Base-by-base conservation (phyloP, 2,888 invertebrate species). In the Sinelater perroti region DNA sequence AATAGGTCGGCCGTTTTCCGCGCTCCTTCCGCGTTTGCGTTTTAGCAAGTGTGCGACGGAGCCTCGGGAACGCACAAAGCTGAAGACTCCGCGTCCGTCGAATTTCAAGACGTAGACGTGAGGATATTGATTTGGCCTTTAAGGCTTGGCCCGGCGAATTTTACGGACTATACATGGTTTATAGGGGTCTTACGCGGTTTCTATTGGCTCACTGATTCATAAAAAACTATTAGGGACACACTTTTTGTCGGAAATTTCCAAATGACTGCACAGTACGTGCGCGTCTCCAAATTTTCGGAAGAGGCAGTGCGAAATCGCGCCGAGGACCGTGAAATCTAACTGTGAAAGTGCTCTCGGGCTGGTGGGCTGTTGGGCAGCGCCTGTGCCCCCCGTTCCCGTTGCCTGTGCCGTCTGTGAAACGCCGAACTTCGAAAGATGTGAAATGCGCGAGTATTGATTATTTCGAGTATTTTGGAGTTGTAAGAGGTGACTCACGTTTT, bases 161-260 rank as follows among this genome's bases (percentile, higher is more conserved):
- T 70, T 74, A 76, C 76, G 68, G 75, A 76, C 75, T 78, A 77
- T 78, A 77, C 77, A 77, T 76, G 77, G 74, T 77, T 76, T 78
- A 78, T 76, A 77, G 76, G 76, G 78, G 74, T 77, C 77, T 77
- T 78, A 77, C 76, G 77, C 76, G 76, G 73, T 78, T 77, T 74
- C 78, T 75, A 78, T 78, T 79, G 78, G 78, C 76, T 77, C 76
- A 75, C 76, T 78, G 78, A 77, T 73, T 78, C 78, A 74, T 79
- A 78, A 79, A 78, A 78, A 78, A 77, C 72, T 70, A 72, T 76
- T 61, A 61, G 75, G 73, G 75, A 76, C 75, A 74, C 70, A 72
- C 74, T 76, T 76, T 78, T 77, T 73, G 72, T 83, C 79, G 83
- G 82, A 84, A 85, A 84, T 85, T 85, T 85, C 85, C 85, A 82